Percentiles rank a stretch among this genome's conserved stretches.
Evolutionary conservation across 2,888 invertebrate genomes (phyloP).

Genomic region (Celastrina argiolus): DNA sequence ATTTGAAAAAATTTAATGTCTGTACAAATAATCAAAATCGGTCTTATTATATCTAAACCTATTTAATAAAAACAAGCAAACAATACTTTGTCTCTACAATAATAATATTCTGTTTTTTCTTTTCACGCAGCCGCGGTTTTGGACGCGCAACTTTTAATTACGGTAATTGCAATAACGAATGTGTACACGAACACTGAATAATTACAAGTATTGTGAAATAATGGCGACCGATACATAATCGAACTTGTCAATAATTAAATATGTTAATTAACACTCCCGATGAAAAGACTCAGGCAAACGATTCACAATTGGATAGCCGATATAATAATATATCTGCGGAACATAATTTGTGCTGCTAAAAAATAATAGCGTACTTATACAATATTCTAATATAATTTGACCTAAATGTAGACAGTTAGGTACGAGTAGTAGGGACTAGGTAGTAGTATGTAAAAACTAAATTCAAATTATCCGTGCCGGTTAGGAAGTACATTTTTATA

Average conservation of each 20-base stretch:
- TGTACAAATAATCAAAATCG: too few species aligned
- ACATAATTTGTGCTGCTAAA: background rate
- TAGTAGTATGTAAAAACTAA: too few species aligned
- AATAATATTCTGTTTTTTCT: background rate
- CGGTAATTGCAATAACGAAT: background rate
- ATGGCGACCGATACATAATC: background rate
- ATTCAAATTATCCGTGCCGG: too few species aligned
- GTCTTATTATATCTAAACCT: too few species aligned
- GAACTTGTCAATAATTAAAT: conserved; percentile 7
- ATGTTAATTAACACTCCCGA: background rate
- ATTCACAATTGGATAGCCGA: background rate
- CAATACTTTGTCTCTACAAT: background rate
- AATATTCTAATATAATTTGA: too few species aligned
- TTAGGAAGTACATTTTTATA: too few species aligned
- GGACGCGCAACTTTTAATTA: background rate
- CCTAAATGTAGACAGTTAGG: too few species aligned
- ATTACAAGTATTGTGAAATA: background rate
- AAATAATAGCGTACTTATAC: too few species aligned
- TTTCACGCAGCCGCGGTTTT: background rate
- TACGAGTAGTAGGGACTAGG: too few species aligned
- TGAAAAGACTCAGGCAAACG: background rate
- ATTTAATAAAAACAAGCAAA: too few species aligned
- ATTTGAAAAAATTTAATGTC: too few species aligned
- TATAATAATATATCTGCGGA: background rate
- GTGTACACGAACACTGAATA: conserved; percentile 7